Conservation (phyloP, 2,113 vertebrate genomes). For the Nerophis lumbriciformis region DNA sequence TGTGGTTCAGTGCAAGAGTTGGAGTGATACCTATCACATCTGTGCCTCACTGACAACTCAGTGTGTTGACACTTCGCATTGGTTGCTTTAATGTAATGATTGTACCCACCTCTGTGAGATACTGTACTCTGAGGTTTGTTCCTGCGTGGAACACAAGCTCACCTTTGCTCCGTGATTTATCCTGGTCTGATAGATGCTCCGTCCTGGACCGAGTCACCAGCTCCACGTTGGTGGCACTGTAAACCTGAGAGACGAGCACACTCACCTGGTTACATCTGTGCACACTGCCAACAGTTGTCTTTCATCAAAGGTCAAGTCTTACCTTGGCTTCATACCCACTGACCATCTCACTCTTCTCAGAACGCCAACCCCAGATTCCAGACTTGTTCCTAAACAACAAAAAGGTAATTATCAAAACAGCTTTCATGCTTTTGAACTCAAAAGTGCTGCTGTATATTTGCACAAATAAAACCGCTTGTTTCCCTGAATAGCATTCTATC, state of each 20-base stretch:
- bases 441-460: no score
- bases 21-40: no score
- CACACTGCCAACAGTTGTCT: not conserved
- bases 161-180: slow-evolving; percentile 79
- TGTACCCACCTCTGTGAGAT: not conserved
- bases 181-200: slow-evolving; percentile 79
- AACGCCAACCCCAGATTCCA: slow-evolving; percentile 96
- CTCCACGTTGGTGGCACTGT: slow-evolving; percentile 77
- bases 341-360: slow-evolving; percentile 87
- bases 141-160: not conserved
- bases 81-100: no score
- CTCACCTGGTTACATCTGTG: not conserved
- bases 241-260: slow-evolving; percentile 61
- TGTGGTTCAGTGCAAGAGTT: no score
- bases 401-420: not conserved
- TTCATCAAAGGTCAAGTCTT: not conserved
- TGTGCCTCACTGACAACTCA: no score
- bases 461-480: no score
- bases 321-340: slow-evolving; percentile 96
- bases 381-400: slow-evolving; percentile 82
- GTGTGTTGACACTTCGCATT: no score
- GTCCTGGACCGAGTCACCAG: slow-evolving; percentile 77
- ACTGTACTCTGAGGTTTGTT: not conserved
- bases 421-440: no score
- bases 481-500: no score